Conservation (phyloP, 1,140 invertebrate genomes). For the Heliconius hewitsoni region DNA sequence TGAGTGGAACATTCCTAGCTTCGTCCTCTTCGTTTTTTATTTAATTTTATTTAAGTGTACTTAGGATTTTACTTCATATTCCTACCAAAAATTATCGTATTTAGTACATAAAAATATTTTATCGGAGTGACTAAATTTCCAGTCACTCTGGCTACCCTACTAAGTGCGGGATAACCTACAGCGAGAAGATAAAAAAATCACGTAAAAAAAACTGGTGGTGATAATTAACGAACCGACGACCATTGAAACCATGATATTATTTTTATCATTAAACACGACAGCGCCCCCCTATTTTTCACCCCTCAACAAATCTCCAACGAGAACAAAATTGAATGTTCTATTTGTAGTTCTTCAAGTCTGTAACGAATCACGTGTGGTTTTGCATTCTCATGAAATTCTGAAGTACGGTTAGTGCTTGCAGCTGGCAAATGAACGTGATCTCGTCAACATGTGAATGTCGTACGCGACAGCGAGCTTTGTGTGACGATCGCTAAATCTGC, state of each 20-base stretch:
- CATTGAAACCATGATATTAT: not conserved
- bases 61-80: too few relatives aligned
- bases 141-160: too few relatives aligned
- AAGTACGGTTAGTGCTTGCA: slow-evolving; percentile 21
- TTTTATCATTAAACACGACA: not conserved
- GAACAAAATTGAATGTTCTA: slow-evolving; percentile 13
- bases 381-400: slow-evolving; percentile 17
- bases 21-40: too few relatives aligned
- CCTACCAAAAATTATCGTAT: too few relatives aligned
- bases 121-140: too few relatives aligned
- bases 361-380: slow-evolving; percentile 13
- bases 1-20: too few relatives aligned
- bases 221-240: not conserved
- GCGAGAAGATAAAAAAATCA: too few relatives aligned
- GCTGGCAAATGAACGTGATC: slow-evolving; percentile 54
- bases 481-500: slow-evolving; percentile 18
- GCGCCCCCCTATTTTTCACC: not conserved
- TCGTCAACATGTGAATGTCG: slow-evolving; percentile 52
- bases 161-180: too few relatives aligned
- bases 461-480: slow-evolving; percentile 35
- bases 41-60: too few relatives aligned
- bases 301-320: not conserved
- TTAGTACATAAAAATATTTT: too few relatives aligned
- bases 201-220: too few relatives aligned
- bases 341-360: slow-evolving; percentile 8